Base-by-base conservation (phyloP, 1,140 invertebrate species). In the Solenopsis invicta region DNA sequence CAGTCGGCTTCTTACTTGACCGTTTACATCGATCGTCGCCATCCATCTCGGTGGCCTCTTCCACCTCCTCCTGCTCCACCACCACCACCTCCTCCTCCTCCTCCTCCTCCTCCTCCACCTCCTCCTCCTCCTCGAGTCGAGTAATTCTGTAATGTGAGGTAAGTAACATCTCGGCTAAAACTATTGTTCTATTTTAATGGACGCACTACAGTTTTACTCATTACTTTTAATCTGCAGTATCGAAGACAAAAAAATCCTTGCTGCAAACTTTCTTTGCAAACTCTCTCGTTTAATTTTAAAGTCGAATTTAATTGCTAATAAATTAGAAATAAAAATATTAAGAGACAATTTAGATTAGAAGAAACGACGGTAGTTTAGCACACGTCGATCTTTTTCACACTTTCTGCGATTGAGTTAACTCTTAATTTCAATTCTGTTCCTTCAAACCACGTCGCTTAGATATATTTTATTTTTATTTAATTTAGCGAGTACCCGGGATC, bases 101-200 rank as follows among this genome's bases (percentile, higher is more conserved):
- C 61, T 12, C 41, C 37, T 37, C 80, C 41, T 62, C 80, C n/a
- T n/a, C 29, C 29, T 18, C 24, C 24, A 34, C 59, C 75, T n/a
- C 41, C 45, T 3, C 18, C 61, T 12, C 41, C 37, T 37, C 80
- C 41, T 62, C 80, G 80, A 75, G 52, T 21, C 9, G 80, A 82
- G 12, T 84, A 84, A 84, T 75, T 84, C 80, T 84, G 16, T 74
- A 72, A 72, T 10, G 48, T 61, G 24, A 75, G 67, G 48, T 48
- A 61, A 61, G 34, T 50, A 24, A 48, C 16, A 54, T 81, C 18
- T 56, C 5, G 8, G 18, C 6, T 37, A 71, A 54, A 71, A 2
- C 12, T 45, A 24, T 62, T n/a, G 29, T 61, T 12, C 24, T 82
- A 45, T 37, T 69, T 81, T 48, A 18, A 16, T 56, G 21, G 18